Conservation (phyloP, 2,888 invertebrate species). For the Drosophila aldrichi region DNA sequence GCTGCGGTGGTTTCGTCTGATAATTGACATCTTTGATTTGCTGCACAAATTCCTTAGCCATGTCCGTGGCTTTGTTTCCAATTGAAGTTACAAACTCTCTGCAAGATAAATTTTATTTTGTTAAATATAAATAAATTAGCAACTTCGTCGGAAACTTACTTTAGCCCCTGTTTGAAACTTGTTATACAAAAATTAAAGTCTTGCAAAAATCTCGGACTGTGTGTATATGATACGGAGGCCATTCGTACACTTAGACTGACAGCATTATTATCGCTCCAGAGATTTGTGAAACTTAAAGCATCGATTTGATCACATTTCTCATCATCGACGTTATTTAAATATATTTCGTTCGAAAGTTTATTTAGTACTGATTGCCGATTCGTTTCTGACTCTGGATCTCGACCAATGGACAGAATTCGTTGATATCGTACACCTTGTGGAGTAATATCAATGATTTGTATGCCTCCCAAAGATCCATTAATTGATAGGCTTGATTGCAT, state of each 20-base stretch:
- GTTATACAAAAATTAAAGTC: conserved; percentile 95
- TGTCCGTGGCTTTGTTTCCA: conserved; percentile 95
- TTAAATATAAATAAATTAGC: background rate
- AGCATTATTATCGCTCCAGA: conserved; percentile 79
- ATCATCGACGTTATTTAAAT: conserved; percentile 79
- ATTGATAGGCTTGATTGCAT: conserved; percentile 87
- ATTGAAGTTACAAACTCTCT: conserved; percentile 94
- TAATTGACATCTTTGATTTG: conserved; percentile 85
- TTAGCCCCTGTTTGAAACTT: conserved; percentile 93
- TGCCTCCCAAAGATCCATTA: conserved; percentile 95
- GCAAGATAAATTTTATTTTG: background rate
- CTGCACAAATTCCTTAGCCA: conserved; percentile 95
- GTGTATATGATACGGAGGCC: conserved; percentile 97
- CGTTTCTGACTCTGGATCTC: conserved; percentile 87
- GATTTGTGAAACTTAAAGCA: conserved; percentile 85
- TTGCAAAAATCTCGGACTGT: conserved; percentile 93
- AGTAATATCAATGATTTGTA: conserved; percentile 95
- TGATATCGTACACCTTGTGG: conserved; percentile 93
- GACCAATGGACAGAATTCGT: conserved; percentile 93
- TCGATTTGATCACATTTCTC: conserved; percentile 81
- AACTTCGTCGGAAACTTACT: conserved; percentile 68
- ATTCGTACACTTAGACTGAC: conserved; percentile 87
- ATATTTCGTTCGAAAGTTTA: conserved; percentile 84
- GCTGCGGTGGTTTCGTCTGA: conserved; percentile 40
- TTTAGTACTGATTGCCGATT: conserved; percentile 81